Evolutionary conservation across 35 echinoderm and acorn worm species (phyloP), one percentile per base, ranked within the genome.

Genomic region (Heliocidaris erythrogramma): DNA sequence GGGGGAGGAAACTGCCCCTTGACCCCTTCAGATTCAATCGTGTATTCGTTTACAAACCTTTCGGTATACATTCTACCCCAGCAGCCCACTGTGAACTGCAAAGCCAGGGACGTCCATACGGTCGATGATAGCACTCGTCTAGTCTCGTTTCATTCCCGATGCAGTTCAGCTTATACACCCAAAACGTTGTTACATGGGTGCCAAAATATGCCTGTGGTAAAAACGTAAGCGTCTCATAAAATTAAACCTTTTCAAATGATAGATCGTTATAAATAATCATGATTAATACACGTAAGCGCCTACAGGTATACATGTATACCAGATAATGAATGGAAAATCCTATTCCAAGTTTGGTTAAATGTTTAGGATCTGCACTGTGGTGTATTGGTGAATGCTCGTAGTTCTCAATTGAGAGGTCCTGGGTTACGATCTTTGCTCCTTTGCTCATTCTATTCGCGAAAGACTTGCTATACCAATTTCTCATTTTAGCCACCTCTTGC

Each of bases 121-220:
- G 47, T 30, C 91, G 48, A 59, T 92, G 91, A 59, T 30, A 59
- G 50, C 91, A 92, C 2, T 92, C 49, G 0, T 92, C 91, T 50
- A 92, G 91, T 48, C 47, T 92, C 13, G 91, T 92, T 48, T 92
- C 91, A 59, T 92, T 92, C 11, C 91, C 91, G 11, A 92, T 3
- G 49, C 91, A 92, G 91, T 59, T 48, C n/a, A 48, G 7, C 27
- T 92, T 59, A 92, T 92, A 52, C 50, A 59, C 91, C 91, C 91
- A 92, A 89, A 89, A 89, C 12, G 87, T 89, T 47, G 47, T 48
- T 89, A 48, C 47, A 47, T 89, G 87, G 24, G 31, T 30, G 14
- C 87, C 87, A 89, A 47, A 89, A 48, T 47, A 89, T 89, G 87
- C 31, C 87, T 89, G 87, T 13, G 10, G 47, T 89, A 86, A 86